Evolutionary conservation across 2,113 vertebrate genomes (phyloP), one percentile per base, ranked within the genome.

Genomic region (Proteles cristata): DNA sequence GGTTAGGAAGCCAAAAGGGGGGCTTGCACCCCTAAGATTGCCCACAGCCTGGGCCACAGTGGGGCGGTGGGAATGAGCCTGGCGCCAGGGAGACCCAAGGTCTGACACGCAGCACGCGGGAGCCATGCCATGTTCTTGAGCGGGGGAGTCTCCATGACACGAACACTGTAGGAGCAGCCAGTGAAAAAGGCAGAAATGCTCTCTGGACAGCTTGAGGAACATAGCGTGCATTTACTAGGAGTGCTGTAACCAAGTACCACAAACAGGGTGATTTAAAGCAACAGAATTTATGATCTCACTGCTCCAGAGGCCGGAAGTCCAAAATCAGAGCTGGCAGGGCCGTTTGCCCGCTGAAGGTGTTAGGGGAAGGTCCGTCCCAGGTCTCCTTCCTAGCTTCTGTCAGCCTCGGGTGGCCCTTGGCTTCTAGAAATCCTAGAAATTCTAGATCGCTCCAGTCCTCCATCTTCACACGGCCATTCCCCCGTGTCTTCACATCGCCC

Each of bases 391-490:
- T 25, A 15, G 77, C 19, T 33, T 25, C 69, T 28, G 69, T 65
- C 25, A 50, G 69, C 55, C 25, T 10, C 77, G 0, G 39, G 12
- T 0, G 0, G 5, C 15, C 74, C 90, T 68, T 8, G 61, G 77
- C 95, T 58, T 7, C 0, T 15, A 7, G 77, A 31, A 7, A 10
- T n/a, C n/a, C n/a, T n/a, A n/a, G n/a, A n/a, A n/a, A n/a, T n/a
- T n/a, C n/a, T n/a, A n/a, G 48, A 4, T 48, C 4, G 0, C 25
- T 21, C 31, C 4, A 4, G 1, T 9, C 14, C 4, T n/a, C 23
- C n/a, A 0, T 39, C 83, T 19, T 69, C 63, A 25, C 2, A 6
- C 3, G 73, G 15, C 11, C 74, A 31, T 33, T 26, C 25, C 74
- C 43, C 80, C 31, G 3, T 25, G 39, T 31, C 73, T 19, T 63